These are phyloP conservation scores for Hystrix brachyura DNA, from an alignment of 2,113 vertebrate genomes.

Conservation along the genomic window DNA sequence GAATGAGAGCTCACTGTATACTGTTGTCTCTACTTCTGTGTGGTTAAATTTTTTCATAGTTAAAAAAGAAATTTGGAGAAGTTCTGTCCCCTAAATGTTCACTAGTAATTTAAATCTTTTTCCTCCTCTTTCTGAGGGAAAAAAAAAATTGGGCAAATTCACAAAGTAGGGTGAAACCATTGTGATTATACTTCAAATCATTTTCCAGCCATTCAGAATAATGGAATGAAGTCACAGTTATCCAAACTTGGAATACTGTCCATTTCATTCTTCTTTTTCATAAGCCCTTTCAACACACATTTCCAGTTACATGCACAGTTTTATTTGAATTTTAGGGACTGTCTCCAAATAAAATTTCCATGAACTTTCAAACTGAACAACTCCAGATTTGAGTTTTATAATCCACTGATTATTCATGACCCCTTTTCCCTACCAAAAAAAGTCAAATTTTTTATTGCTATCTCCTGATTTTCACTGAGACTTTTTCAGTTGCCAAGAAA, in stretches of 20 bases:
- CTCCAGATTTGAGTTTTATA: conserved; percentile 18
- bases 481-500: conserved; percentile 40
- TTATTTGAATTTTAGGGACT: conserved; percentile 54
- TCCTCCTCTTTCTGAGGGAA: neutral
- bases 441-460: conserved; percentile 9
- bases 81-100: neutral
- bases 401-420: conserved; percentile 11
- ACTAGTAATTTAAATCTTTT: neutral
- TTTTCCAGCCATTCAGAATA: neutral
- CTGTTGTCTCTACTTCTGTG: neutral
- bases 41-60: conserved; percentile 5
- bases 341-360: conserved; percentile 57
- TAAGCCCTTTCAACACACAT: neutral
- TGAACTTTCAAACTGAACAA: conserved; percentile 54
- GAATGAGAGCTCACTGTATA: neutral
- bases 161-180: neutral
- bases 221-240: neutral
- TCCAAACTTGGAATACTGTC: neutral
- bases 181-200: neutral
- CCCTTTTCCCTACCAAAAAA: neutral
- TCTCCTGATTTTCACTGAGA: conserved; percentile 33
- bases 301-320: conserved; percentile 33
- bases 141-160: neutral
- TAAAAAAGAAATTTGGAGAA: neutral
- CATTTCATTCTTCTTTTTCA: neutral